phyloP scores from a whole-genome alignment of 1,140 invertebrate species.

The Reticulitermes speratus region DNA sequence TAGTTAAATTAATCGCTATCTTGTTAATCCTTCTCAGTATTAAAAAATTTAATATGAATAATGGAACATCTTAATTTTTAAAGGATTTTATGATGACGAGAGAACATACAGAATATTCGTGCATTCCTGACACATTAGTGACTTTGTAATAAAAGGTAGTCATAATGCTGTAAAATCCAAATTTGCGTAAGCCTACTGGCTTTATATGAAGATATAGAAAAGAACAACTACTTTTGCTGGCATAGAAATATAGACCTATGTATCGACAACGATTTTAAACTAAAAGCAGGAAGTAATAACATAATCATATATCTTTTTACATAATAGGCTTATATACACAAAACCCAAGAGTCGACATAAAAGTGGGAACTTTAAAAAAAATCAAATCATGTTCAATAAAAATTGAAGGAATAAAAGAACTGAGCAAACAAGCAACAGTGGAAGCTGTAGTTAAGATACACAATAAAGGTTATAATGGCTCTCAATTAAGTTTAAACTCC shows the following conservation, averaged over 20 bases:
- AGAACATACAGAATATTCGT: too few species aligned
- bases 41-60: too few species aligned
- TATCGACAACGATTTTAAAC: neutral
- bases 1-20: too few species aligned
- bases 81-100: too few species aligned
- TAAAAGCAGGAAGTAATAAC: neutral
- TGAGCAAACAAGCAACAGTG: constrained; percentile 26
- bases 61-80: too few species aligned
- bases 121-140: neutral
- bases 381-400: neutral
- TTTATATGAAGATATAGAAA: neutral
- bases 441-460: constrained; percentile 26
- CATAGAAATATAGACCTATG: neutral
- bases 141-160: neutral
- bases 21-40: too few species aligned
- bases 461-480: constrained; percentile 21
- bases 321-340: neutral
- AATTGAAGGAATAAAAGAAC: neutral
- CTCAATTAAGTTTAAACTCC: constrained; percentile 15
- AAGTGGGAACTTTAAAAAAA: neutral
- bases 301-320: neutral
- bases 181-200: neutral
- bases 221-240: neutral
- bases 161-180: neutral
- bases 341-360: neutral